A percentile compares a stretch with the other conserved stretches of the same genome.
Conservation (phyloP, 2,888 invertebrate species). For the Cosmia trapezina region DNA sequence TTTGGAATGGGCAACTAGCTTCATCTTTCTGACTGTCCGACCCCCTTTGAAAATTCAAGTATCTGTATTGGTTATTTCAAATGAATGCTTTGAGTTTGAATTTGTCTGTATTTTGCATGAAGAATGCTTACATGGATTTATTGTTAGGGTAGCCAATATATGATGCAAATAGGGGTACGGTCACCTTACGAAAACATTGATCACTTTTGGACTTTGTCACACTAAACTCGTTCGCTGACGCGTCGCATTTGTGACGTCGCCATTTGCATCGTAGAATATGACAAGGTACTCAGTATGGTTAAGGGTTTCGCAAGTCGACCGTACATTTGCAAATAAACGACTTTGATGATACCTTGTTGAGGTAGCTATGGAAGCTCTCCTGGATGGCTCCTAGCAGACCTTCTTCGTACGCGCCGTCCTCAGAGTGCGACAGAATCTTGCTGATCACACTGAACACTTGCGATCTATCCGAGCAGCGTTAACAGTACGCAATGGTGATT, state of each 20-base stretch:
- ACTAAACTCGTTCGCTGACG: neutral
- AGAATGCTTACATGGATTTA: neutral
- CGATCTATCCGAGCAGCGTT: conserved; percentile 90
- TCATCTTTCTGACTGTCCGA: too few species aligned
- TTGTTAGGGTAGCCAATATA: neutral
- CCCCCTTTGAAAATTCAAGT: too few species aligned
- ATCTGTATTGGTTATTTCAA: too few species aligned
- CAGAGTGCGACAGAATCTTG: conserved; percentile 97
- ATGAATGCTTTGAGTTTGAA: too few species aligned
- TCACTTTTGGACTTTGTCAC: neutral
- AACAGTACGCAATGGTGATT: conserved; percentile 66
- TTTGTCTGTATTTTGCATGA: neutral
- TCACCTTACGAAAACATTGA: neutral
- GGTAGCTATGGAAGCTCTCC: conserved; percentile 83
- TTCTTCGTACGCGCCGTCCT: conserved; percentile 92
- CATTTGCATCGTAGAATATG: neutral
- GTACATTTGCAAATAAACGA: conserved; percentile 1
- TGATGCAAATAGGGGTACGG: neutral
- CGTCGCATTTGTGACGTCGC: too few species aligned
- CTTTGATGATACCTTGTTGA: conserved; percentile 75
- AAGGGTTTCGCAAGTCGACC: neutral
- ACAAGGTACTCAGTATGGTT: neutral
- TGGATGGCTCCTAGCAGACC: conserved; percentile 77
- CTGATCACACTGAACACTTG: conserved; percentile 99
- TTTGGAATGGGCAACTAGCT: too few species aligned